Conservation (phyloP, 2,113 vertebrate species). For the Sterna hirundo region DNA sequence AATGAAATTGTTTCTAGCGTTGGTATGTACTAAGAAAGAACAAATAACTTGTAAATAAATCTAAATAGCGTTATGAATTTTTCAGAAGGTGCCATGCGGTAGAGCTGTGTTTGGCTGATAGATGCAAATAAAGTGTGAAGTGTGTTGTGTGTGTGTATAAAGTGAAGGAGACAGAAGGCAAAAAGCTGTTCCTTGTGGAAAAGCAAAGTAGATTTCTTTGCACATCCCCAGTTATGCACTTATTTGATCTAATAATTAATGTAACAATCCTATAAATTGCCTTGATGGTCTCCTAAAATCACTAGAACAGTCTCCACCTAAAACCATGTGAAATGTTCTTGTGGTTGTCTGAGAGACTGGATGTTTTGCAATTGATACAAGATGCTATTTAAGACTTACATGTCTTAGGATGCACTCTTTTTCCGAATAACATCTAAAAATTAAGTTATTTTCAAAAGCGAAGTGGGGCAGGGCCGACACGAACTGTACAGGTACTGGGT, state of each 20-base stretch:
- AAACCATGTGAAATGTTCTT: neutral
- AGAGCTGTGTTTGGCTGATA: neutral
- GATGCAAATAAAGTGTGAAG: too few species aligned
- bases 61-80: conserved; percentile 19
- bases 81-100: neutral
- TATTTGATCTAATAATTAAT: neutral
- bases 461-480: neutral
- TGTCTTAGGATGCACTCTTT: neutral
- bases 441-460: neutral
- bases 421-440: neutral
- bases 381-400: neutral
- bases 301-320: neutral
- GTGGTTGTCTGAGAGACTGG: neutral
- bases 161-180: conserved; percentile 25
- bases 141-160: neutral
- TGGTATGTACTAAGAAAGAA: conserved; percentile 1
- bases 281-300: neutral
- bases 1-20: neutral
- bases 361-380: neutral
- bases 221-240: neutral
- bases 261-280: neutral
- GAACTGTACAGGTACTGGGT: neutral
- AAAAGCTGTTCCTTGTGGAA: neutral
- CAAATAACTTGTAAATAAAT: conserved; percentile 37
- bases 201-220: neutral